phyloP scores from a whole-genome alignment of 1,140 invertebrate genomes.

The Lycorma delicatula region DNA sequence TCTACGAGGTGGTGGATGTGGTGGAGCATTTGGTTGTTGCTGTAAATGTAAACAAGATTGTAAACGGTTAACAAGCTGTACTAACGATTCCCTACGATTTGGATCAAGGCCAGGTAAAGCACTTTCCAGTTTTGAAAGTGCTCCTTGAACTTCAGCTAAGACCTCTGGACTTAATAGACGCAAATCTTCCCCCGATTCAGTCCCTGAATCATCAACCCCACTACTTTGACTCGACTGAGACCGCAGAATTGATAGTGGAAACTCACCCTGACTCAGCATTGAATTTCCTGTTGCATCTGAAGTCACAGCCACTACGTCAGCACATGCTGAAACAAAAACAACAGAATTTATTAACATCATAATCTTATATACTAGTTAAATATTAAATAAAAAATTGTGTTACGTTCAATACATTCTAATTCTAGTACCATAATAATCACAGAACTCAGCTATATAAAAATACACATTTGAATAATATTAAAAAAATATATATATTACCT shows the following conservation, averaged over 20 bases:
- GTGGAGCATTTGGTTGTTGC: conserved; percentile 30
- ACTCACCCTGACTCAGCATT: conserved; percentile 41
- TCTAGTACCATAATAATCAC: no score
- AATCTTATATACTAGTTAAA: no score
- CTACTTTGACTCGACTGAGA: conserved; percentile 28
- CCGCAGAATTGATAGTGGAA: conserved; percentile 33
- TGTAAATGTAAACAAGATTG: conserved; percentile 53
- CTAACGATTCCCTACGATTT: conserved; percentile 51
- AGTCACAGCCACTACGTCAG: conserved; percentile 45
- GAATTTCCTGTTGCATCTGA: background rate
- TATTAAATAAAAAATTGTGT: no score
- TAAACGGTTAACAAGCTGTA: conserved; percentile 63
- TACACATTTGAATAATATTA: no score
- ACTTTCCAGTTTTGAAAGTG: conserved; percentile 59
- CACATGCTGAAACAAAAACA: conserved; percentile 42
- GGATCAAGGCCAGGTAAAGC: conserved; percentile 50
- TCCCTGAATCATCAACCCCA: conserved; percentile 50
- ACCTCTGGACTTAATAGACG: conserved; percentile 37
- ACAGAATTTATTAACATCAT: no score
- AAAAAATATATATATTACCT: no score
- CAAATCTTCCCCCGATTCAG: conserved; percentile 55
- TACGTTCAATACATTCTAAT: no score
- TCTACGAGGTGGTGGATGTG: conserved; percentile 24
- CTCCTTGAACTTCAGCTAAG: conserved; percentile 67
- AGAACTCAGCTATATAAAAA: no score